Conservation (phyloP, 53 echinoderm and acorn worm species). For the Antedon mediterranea region DNA sequence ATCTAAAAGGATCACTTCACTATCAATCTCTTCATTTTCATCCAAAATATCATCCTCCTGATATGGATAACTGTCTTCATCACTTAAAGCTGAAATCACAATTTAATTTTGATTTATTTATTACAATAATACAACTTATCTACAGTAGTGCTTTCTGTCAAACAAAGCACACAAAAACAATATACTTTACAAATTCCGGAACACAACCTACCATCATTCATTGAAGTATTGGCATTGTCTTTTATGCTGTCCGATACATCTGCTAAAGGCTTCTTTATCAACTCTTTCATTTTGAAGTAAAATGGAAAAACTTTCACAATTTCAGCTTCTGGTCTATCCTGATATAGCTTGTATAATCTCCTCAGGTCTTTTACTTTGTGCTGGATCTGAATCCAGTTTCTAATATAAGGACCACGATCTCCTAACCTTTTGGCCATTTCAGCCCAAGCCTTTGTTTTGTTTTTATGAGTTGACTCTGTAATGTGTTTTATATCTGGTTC, state of each 20-base stretch:
- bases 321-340: background rate
- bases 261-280: background rate
- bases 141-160: no score
- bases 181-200: no score
- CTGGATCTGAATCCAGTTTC: background rate
- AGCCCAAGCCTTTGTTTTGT: background rate
- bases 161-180: no score
- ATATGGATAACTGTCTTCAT: no score
- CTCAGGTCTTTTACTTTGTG: background rate
- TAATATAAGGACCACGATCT: background rate
- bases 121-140: no score
- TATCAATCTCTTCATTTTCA: no score
- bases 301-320: background rate
- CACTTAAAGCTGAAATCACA: no score
- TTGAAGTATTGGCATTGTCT: no score
- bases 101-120: no score
- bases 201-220: no score
- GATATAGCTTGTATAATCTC: background rate
- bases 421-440: background rate
- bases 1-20: no score
- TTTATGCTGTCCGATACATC: background rate
- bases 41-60: no score
- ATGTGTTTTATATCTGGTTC: background rate
- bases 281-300: background rate
- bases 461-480: background rate